These are phyloP conservation scores for Parnassius mnemosyne DNA, from an alignment of 2,888 invertebrate species.

Conservation along the genomic window DNA sequence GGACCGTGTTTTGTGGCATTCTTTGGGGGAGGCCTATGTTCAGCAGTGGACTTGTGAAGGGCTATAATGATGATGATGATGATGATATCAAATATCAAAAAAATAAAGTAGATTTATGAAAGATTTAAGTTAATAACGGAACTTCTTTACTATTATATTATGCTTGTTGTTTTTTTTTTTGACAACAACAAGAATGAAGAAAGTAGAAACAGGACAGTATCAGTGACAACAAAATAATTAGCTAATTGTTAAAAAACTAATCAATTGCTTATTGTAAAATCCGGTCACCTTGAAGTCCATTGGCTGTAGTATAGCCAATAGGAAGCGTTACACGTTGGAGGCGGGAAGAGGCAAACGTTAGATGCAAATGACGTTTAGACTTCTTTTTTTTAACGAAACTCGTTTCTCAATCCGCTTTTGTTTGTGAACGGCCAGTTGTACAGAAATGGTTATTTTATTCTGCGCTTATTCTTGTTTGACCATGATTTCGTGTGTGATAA, in stretches of 20 bases:
- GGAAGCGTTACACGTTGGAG: constrained; percentile 48
- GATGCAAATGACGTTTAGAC: constrained; percentile 62
- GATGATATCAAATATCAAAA: too few species aligned
- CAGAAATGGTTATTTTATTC: constrained; percentile 48
- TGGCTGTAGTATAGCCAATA: constrained; percentile 61
- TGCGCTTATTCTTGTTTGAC: constrained; percentile 27
- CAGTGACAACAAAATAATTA: constrained; percentile 19
- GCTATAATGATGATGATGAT: too few species aligned
- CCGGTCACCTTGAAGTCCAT: constrained; percentile 46
- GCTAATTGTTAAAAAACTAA: constrained; percentile 11
- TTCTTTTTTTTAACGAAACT: constrained; percentile 52
- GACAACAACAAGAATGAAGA: too few species aligned
- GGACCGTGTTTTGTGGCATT: too few species aligned
- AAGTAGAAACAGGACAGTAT: too few species aligned
- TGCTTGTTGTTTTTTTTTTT: too few species aligned
- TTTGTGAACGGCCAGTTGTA: constrained; percentile 54
- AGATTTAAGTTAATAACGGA: too few species aligned
- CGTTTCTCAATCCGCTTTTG: constrained; percentile 50
- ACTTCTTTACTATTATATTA: too few species aligned
- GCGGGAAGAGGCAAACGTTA: constrained; percentile 76
- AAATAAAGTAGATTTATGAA: too few species aligned
- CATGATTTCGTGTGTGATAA: too few species aligned
- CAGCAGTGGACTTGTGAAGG: too few species aligned
- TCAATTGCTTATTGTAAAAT: constrained; percentile 45
- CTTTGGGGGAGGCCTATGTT: too few species aligned